Evolutionary conservation across 2,113 vertebrate species (phyloP).

Genomic region (Salvelinus namaycush): DNA sequence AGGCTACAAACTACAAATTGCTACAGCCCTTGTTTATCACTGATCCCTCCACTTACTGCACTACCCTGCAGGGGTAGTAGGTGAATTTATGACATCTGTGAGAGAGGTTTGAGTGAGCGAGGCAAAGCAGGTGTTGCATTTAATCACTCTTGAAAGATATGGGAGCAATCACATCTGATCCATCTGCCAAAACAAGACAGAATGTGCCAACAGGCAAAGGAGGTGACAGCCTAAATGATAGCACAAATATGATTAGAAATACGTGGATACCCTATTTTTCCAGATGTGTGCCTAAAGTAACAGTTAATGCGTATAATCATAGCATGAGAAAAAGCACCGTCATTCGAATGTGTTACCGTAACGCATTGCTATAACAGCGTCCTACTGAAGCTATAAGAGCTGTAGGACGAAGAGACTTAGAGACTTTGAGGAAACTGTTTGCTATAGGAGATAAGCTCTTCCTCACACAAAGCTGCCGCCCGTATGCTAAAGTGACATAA

Average conservation of each 20-base stretch:
- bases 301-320: too few species aligned
- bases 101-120: conserved; percentile 31
- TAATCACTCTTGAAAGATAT: conserved; percentile 20
- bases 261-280: neutral
- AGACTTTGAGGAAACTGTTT: too few species aligned
- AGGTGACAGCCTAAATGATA: neutral
- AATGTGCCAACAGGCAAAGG: neutral
- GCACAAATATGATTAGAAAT: neutral
- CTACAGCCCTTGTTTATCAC: conserved; percentile 40
- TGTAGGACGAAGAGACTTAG: too few species aligned
- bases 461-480: too few species aligned
- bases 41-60: neutral
- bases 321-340: too few species aligned
- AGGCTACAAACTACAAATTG: conserved; percentile 37
- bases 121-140: conserved; percentile 44
- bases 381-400: too few species aligned
- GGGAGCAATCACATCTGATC: conserved; percentile 4
- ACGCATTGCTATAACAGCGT: too few species aligned
- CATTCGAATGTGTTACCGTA: too few species aligned
- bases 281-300: neutral
- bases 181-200: neutral
- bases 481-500: too few species aligned
- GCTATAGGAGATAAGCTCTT: too few species aligned
- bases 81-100: conserved; percentile 41
- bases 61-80: conserved; percentile 8